These are phyloP conservation scores for Zaprionus obscuricornis DNA, from an alignment of 2,888 invertebrate genomes.

Conservation along the genomic window DNA sequence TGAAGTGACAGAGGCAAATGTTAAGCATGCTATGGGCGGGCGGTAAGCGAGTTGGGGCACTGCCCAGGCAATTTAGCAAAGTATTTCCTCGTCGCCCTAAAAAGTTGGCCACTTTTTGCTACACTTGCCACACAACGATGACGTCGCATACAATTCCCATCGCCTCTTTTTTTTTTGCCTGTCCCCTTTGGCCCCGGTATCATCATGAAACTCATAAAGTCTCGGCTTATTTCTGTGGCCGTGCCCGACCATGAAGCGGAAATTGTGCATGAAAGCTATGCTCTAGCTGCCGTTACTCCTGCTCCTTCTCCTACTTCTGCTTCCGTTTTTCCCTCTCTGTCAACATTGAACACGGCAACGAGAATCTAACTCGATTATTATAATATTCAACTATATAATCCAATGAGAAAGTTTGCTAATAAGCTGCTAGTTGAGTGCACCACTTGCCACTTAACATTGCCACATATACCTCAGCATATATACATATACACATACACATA, in stretches of 20 bases:
- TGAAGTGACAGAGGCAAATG: no score
- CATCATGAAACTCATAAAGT: constrained; percentile 51
- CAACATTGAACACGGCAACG: constrained; percentile 30
- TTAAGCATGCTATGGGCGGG: constrained; percentile 21
- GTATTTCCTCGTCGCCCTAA: constrained; percentile 71
- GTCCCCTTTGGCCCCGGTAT: background rate
- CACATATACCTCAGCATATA: no score
- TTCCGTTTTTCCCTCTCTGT: background rate
- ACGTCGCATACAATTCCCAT: background rate
- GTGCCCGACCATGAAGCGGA: constrained; percentile 57
- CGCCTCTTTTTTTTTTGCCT: background rate
- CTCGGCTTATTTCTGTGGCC: constrained; percentile 66
- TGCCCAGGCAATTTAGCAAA: constrained; percentile 74
- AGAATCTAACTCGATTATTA: constrained; percentile 73
- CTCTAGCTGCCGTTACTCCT: constrained; percentile 5
- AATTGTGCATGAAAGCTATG: constrained; percentile 70
- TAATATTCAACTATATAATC: constrained; percentile 75
- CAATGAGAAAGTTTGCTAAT: constrained; percentile 74
- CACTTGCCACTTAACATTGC: constrained; percentile 41
- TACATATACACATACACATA: no score
- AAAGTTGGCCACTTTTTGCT: constrained; percentile 71
- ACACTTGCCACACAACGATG: constrained; percentile 38
- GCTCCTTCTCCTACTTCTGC: background rate
- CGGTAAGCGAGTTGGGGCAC: constrained; percentile 2
- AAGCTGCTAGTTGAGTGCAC: constrained; percentile 71